Evolutionary conservation across 2,113 vertebrate genomes (phyloP).

Genomic region (Eulacestoma nigropectus): DNA sequence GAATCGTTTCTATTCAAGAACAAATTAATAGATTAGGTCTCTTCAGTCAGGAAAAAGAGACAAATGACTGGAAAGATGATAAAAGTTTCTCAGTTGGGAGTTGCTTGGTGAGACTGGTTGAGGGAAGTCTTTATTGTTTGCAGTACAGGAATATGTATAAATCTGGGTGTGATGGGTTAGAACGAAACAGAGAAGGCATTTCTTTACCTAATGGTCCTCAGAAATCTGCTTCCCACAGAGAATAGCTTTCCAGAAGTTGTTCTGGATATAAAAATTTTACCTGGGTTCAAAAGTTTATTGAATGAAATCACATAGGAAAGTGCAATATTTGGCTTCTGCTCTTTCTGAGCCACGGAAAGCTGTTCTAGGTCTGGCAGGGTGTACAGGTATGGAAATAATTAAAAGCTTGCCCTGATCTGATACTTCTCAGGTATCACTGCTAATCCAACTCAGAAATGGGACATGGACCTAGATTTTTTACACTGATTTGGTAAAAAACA

Average conservation of each 20-base stretch:
- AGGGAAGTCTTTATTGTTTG: neutral
- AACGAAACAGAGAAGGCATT: neutral
- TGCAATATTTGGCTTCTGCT: neutral
- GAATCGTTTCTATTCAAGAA: neutral
- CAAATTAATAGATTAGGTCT: neutral
- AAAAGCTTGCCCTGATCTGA: neutral
- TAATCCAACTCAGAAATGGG: neutral
- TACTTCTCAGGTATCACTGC: neutral
- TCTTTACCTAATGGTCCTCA: neutral
- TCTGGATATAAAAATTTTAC: neutral
- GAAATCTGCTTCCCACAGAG: neutral
- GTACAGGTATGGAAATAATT: neutral
- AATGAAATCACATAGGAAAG: neutral
- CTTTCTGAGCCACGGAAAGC: neutral
- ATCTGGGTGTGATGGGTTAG: neutral
- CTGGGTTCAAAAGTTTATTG: neutral
- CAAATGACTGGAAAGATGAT: neutral
- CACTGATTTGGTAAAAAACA: neutral
- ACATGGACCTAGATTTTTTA: rapidly evolving
- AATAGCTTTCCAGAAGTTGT: neutral
- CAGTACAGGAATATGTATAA: neutral
- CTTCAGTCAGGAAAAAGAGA: neutral
- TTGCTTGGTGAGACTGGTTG: neutral
- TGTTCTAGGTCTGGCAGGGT: neutral
- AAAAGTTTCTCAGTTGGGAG: neutral